Conservation (phyloP, 2,888 invertebrate species). For the Cerastoderma edule region DNA sequence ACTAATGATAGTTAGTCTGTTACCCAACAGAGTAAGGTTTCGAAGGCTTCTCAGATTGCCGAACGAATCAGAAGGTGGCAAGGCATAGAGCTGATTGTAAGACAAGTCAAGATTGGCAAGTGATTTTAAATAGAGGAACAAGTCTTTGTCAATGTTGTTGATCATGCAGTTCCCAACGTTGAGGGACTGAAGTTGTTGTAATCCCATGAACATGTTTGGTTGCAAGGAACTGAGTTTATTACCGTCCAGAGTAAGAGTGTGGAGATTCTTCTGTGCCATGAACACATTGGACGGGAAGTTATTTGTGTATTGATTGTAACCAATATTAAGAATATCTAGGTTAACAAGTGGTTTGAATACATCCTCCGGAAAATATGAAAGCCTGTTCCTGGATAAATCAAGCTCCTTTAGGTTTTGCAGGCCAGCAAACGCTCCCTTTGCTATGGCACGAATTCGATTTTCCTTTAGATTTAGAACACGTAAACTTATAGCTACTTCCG, state of each 20-base stretch:
- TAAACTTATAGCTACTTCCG: conserved; percentile 12
- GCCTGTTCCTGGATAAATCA: conserved; percentile 70
- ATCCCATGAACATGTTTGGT: conserved; percentile 65
- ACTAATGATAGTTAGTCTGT: conserved; percentile 61
- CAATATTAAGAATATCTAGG: conserved; percentile 64
- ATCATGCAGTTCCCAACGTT: conserved; percentile 67
- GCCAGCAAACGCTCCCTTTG: conserved; percentile 63
- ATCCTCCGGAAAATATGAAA: conserved; percentile 56
- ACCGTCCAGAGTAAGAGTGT: conserved; percentile 63
- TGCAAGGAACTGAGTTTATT: conserved; percentile 66
- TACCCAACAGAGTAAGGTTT: conserved; percentile 66
- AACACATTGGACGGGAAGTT: conserved; percentile 63
- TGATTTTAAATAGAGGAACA: conserved; percentile 63
- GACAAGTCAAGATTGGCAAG: conserved; percentile 69
- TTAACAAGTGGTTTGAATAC: conserved; percentile 60
- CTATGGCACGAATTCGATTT: conserved; percentile 63
- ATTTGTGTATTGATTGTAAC: conserved; percentile 62
- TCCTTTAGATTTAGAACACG: conserved; percentile 51
- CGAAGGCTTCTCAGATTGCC: conserved; percentile 60
- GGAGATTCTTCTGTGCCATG: conserved; percentile 57
- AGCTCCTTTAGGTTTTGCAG: conserved; percentile 59
- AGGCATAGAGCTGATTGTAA: conserved; percentile 63
- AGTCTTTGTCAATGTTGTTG: conserved; percentile 61
- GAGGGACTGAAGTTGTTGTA: conserved; percentile 62
- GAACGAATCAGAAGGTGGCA: conserved; percentile 63